These are phyloP conservation scores for Aythya baeri DNA, from an alignment of 2,113 vertebrate species.

Conservation along the genomic window DNA sequence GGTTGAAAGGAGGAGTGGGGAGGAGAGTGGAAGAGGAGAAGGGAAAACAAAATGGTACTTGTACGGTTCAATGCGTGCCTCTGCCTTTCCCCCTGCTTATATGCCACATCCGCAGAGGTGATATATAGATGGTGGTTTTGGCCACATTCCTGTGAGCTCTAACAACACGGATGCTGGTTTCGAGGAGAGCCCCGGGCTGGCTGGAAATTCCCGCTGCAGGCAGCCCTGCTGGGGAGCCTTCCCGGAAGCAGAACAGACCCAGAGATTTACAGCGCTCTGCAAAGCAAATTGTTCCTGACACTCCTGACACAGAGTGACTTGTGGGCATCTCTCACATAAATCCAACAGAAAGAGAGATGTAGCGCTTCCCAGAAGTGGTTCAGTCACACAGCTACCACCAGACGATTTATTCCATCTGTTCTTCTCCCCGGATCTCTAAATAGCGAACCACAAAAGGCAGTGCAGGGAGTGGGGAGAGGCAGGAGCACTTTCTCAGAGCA, in stretches of 20 bases:
- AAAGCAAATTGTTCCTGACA: not conserved
- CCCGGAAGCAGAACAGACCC: not conserved
- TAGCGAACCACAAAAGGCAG: not conserved
- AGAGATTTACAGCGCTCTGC: slow-evolving; percentile 6
- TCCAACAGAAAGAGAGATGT: not conserved
- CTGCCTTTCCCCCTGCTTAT: not conserved
- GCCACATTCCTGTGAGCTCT: not conserved
- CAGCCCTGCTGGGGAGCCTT: slow-evolving; percentile 17
- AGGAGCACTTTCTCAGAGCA: slow-evolving; percentile 33
- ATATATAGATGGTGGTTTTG: slow-evolving; percentile 38
- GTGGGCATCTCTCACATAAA: not conserved
- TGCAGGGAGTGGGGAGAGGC: not conserved
- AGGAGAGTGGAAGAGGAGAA: not conserved
- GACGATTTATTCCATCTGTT: slow-evolving; percentile 59
- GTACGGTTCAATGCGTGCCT: slow-evolving; percentile 28
- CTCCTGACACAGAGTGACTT: not conserved
- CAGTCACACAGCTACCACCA: slow-evolving; percentile 23
- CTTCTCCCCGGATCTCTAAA: slow-evolving; percentile 17
- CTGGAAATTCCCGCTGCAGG: slow-evolving; percentile 5
- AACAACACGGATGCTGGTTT: not conserved
- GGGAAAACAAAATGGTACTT: slow-evolving; percentile 38
- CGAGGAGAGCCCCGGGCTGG: not conserved
- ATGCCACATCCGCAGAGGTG: slow-evolving; percentile 43
- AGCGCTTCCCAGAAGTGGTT: slow-evolving; percentile 40
- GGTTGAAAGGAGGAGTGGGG: not conserved